A percentile compares a stretch with the other conserved stretches of the same genome.
These are phyloP conservation scores for Ephestia elutella DNA, from an alignment of 1,140 invertebrate genomes.

Conservation along the genomic window DNA sequence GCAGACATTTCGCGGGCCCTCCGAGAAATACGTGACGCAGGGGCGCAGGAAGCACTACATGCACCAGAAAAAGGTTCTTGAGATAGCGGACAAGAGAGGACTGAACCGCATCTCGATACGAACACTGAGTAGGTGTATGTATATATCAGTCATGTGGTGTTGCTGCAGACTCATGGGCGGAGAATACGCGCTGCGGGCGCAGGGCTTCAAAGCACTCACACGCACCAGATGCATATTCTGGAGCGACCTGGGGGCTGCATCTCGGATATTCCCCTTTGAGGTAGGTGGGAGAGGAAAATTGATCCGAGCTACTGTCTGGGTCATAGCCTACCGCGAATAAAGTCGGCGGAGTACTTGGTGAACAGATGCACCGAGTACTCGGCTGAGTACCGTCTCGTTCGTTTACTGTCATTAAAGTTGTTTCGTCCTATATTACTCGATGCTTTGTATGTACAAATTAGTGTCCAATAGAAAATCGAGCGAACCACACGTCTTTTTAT, in stretches of 20 bases:
- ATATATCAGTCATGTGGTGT: conserved; percentile 94
- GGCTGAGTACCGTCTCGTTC: too few relatives aligned
- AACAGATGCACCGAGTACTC: too few relatives aligned
- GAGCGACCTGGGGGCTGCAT: conserved; percentile 94
- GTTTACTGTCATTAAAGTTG: too few relatives aligned
- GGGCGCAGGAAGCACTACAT: conserved; percentile 77
- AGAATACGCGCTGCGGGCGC: conserved; percentile 92
- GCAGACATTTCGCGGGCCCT: conserved; percentile 92
- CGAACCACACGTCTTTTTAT: too few relatives aligned
- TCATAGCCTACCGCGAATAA: too few relatives aligned
- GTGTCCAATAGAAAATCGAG: too few relatives aligned
- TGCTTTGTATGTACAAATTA: too few relatives aligned
- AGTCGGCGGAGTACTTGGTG: too few relatives aligned
- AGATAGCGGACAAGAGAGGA: too few relatives aligned
- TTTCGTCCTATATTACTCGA: too few relatives aligned
- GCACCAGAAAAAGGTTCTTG: conserved; percentile 97
- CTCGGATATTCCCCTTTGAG: conserved; percentile 94
- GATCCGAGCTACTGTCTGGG: too few relatives aligned
- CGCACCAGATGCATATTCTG: conserved; percentile 96
- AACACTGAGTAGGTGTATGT: conserved; percentile 81
- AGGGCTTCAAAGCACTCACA: conserved; percentile 80
- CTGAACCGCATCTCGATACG: conserved; percentile 92
- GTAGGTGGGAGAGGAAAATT: too few relatives aligned
- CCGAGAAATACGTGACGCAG: conserved; percentile 98
- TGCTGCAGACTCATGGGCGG: conserved; percentile 92